A percentile compares a stretch with the other conserved stretches of the same genome.
These are phyloP conservation scores for Toxostoma redivivum DNA, from an alignment of 2,113 vertebrate species.

Conservation along the genomic window DNA sequence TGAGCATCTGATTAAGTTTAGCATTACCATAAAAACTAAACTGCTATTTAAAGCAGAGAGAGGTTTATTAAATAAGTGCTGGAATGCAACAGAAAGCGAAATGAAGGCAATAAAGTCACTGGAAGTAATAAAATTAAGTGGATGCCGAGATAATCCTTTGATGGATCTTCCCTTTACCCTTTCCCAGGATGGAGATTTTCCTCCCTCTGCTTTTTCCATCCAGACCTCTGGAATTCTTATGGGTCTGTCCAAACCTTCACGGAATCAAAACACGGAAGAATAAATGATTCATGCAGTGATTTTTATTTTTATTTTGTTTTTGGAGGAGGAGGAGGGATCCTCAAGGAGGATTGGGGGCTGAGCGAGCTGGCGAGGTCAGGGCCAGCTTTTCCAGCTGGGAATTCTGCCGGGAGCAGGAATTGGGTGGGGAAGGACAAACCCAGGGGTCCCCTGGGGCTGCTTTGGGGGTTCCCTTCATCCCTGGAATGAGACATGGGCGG, in stretches of 20 bases:
- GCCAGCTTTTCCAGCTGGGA: background rate
- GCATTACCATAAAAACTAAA: slow-evolving; percentile 38
- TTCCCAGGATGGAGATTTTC: background rate
- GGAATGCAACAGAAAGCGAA: slow-evolving; percentile 32
- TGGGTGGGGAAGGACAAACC: background rate
- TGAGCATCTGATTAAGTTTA: slow-evolving; percentile 59
- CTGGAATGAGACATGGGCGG: background rate
- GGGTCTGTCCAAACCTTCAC: accelerated
- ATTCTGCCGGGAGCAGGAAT: accelerated
- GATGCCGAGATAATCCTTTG: background rate
- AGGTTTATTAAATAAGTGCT: slow-evolving; percentile 35
- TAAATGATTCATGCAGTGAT: accelerated
- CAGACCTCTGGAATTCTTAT: background rate
- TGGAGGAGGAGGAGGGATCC: background rate
- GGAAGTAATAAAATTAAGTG: slow-evolving; percentile 30
- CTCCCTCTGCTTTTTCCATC: background rate
- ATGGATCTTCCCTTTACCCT: background rate
- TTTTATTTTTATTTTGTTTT: background rate
- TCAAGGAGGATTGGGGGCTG: background rate
- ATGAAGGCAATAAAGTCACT: slow-evolving; percentile 47
- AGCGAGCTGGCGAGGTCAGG: accelerated
- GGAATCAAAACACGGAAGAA: accelerated
- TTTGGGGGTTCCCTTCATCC: background rate
- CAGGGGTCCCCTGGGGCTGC: accelerated
- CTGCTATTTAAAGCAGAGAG: slow-evolving; percentile 20